These are phyloP conservation scores for Drosophila repletoides DNA, from an alignment of 1,140 invertebrate species.

Conservation along the genomic window DNA sequence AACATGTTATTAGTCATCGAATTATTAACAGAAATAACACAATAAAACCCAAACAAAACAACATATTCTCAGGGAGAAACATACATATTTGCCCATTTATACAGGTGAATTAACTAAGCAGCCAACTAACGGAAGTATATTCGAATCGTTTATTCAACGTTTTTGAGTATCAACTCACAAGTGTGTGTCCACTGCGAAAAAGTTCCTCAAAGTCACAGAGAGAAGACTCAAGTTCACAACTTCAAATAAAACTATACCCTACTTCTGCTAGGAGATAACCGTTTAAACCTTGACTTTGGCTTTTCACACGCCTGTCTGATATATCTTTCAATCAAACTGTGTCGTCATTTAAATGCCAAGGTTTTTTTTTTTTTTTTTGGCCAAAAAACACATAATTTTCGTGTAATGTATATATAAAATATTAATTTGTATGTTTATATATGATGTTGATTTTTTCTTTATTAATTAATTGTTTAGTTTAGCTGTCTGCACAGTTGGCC, in stretches of 20 bases:
- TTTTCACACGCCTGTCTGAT: conserved; percentile 25
- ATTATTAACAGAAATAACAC: conserved; percentile 46
- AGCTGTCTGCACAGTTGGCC: conserved; percentile 20
- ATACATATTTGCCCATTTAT: conserved; percentile 11
- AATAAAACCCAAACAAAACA: conserved; percentile 25
- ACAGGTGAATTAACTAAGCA: conserved; percentile 15
- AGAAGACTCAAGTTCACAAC: conserved; percentile 27
- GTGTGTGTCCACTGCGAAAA: conserved; percentile 5
- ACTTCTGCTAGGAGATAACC: conserved; percentile 21
- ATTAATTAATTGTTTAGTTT: conserved; percentile 26
- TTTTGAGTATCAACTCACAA: conserved; percentile 1
- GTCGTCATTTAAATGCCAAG: too few relatives aligned
- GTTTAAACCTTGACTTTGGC: conserved; percentile 43
- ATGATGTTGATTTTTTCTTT: conserved; percentile 11
- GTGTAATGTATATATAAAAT: background rate
- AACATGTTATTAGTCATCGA: conserved; percentile 58
- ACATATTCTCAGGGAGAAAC: conserved; percentile 17
- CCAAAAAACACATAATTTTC: too few relatives aligned
- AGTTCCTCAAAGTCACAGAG: conserved; percentile 3
- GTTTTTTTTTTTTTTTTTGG: too few relatives aligned
- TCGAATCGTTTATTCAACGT: conserved; percentile 14
- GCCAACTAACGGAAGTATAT: conserved; percentile 16
- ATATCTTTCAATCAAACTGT: conserved; percentile 23
- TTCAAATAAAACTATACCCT: conserved; percentile 15
- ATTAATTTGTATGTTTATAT: background rate